phyloP scores from a whole-genome alignment of 2,888 invertebrate genomes.

The Lochmaea crataegi region DNA sequence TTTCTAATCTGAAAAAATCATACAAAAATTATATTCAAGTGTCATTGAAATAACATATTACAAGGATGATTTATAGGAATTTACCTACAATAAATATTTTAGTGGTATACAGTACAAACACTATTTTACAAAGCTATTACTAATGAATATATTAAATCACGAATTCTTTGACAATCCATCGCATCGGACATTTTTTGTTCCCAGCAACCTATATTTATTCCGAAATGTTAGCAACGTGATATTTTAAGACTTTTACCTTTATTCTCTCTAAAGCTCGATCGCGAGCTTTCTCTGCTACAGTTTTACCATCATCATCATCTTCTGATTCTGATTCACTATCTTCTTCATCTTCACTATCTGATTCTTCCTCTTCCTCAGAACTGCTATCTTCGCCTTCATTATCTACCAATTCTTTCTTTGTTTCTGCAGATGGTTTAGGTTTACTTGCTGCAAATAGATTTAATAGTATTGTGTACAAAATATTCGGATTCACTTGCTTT shows the following conservation, averaged over 20 bases:
- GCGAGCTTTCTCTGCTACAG: slow-evolving; percentile 80
- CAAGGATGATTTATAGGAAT: no score
- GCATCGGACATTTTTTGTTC: no score
- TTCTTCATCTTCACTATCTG: slow-evolving; percentile 53
- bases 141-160: no score
- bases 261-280: slow-evolving; percentile 81
- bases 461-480: background rate
- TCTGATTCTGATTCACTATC: slow-evolving; percentile 68
- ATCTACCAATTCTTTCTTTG: slow-evolving; percentile 47
- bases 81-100: no score
- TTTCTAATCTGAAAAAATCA: slow-evolving; percentile 69
- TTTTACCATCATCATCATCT: slow-evolving; percentile 75
- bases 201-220: no score
- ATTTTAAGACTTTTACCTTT: slow-evolving; percentile 65
- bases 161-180: no score
- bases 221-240: background rate
- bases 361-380: slow-evolving; percentile 62
- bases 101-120: no score
- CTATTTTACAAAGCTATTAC: no score
- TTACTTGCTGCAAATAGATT: slow-evolving; percentile 1
- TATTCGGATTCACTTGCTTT: background rate
- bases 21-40: no score
- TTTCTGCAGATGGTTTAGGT: slow-evolving; percentile 13
- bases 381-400: slow-evolving; percentile 58
- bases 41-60: no score